phyloP scores from a whole-genome alignment of 1,140 invertebrate species.

The Prorops nasuta region DNA sequence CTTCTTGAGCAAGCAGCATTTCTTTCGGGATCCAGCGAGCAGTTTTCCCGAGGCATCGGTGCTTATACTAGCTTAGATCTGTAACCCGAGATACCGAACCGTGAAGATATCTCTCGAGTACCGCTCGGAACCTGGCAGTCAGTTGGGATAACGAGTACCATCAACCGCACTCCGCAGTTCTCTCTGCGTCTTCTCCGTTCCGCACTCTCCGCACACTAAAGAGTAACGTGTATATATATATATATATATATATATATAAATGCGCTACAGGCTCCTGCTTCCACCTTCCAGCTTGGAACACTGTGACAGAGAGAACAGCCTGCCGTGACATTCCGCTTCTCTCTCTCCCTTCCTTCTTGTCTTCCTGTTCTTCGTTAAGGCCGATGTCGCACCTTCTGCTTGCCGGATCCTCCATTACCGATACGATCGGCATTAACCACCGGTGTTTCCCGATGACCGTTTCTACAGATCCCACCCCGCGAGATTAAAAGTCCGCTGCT shows the following conservation, averaged over 20 bases:
- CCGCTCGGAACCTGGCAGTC: constrained; percentile 26
- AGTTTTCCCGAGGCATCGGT: neutral
- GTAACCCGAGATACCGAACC: constrained; percentile 33
- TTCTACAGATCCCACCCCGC: neutral
- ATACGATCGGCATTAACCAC: constrained; percentile 27
- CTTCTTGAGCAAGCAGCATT: neutral
- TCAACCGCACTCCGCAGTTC: constrained; percentile 13
- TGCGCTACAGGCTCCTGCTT: no score
- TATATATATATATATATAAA: no score
- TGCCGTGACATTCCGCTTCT: neutral
- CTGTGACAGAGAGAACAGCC: neutral
- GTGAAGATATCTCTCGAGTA: constrained; percentile 27
- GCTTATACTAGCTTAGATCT: constrained; percentile 13
- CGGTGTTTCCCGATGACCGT: constrained; percentile 22
- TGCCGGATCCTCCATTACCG: constrained; percentile 22
- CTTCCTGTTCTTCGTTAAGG: constrained; percentile 24
- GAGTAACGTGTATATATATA: no score
- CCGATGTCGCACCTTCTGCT: constrained; percentile 19
- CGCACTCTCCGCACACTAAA: neutral
- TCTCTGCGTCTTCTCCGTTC: constrained; percentile 3
- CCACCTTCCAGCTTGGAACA: no score
- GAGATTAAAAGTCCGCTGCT: constrained; percentile 9
- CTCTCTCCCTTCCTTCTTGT: constrained; percentile 15
- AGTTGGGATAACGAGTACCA: constrained; percentile 31
- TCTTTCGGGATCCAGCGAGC: neutral